A percentile compares a stretch with the other conserved stretches of the same genome.
Evolutionary conservation across 2,797 vertebrate species (phyloP).

Genomic region (Xenops minutus): DNA sequence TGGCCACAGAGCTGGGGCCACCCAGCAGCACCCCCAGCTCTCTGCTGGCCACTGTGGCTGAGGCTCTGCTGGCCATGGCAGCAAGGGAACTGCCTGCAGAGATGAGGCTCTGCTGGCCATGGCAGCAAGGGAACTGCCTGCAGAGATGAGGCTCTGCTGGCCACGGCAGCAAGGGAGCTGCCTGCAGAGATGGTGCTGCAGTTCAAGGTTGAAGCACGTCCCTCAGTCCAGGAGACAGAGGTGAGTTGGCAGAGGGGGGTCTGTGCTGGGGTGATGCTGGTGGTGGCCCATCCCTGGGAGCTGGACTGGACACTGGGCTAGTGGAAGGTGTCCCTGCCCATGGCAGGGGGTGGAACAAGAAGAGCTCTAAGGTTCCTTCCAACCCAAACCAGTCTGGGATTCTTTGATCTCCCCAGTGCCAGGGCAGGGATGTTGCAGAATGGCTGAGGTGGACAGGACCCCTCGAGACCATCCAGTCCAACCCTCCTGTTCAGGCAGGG

Average conservation of each 20-base stretch:
- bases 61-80: too few species aligned
- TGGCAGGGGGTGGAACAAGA: not conserved
- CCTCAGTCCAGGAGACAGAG: accelerated
- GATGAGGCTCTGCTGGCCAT: too few species aligned
- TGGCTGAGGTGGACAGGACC: not conserved
- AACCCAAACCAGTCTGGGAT: not conserved
- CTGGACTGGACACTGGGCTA: not conserved
- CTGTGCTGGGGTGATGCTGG: not conserved
- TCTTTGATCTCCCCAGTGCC: not conserved
- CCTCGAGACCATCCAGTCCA: accelerated
- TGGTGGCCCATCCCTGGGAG: not conserved
- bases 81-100: too few species aligned
- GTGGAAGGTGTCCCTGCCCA: not conserved
- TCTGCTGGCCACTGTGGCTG: too few species aligned
- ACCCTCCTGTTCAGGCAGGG: not conserved
- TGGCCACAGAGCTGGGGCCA: too few species aligned
- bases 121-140: too few species aligned
- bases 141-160: too few species aligned
- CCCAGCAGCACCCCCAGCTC: too few species aligned
- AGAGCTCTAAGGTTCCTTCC: not conserved
- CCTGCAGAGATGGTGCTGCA: too few species aligned
- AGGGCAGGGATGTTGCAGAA: not conserved
- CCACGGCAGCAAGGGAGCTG: too few species aligned
- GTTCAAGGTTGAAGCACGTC: too few species aligned
- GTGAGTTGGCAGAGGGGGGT: not conserved